Evolutionary conservation across 1,140 invertebrate species (phyloP), one percentile per base, ranked within the genome.

Genomic region (Wasmannia auropunctata): DNA sequence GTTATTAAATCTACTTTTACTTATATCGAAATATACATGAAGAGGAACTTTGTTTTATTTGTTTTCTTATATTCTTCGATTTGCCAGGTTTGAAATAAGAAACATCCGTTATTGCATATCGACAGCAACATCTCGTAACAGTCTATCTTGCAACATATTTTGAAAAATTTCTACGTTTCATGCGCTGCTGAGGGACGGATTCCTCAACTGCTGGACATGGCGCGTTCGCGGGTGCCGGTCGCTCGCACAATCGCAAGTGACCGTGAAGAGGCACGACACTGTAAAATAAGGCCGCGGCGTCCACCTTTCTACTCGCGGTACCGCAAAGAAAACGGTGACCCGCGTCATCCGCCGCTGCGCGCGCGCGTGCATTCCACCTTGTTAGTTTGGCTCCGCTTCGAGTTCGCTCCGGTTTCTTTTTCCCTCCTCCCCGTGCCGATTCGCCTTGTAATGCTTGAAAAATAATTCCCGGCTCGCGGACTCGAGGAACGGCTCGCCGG

Each of bases 251-350:
- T 91, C 76, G 89, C 83, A 89, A 91, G 89, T 91, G 86, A 90
- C 89, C 89, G 90, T 89, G 90, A 91, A 89, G 89, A 91, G 67
- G 86, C 85, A 91, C 89, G 86, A 91, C 89, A 91, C 87, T 91
- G 87, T 89, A 79, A 91, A 91, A 91, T 91, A 91, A 91, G 90
- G 90, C 90, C 90, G 90, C 87, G 81, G 75, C 75, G 80, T 91
- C 89, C 90, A 90, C 86, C 88, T 90, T 90, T 90, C 88, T 90
- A 90, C 88, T 90, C 88, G 88, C 84, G 67, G 88, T 90, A 90
- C 88, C 88, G 88, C 88, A 90, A 90, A 89, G 88, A 90, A 67
- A 90, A 90, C 88, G 88, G 88, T 90, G 88, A 90, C 88, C 88
- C 88, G 86, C 80, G 88, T 83, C 79, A 62, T 84, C 37, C 80